Base-by-base conservation (phyloP, 2,888 invertebrate species). In the Phengaris alcon region DNA sequence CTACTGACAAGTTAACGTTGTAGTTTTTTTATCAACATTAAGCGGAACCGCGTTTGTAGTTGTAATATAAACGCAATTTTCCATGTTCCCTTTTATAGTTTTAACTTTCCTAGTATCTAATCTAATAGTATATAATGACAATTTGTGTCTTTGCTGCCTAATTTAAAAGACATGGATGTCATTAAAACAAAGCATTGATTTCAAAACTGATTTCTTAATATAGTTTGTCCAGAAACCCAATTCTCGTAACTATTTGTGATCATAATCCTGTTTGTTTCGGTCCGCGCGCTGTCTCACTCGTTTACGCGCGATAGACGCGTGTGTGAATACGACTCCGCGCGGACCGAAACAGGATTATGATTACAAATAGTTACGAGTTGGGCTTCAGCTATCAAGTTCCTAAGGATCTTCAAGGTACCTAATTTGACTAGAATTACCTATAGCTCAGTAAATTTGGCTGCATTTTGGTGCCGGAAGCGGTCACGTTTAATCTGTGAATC, bases 21-120 rank as follows among this genome's bases (percentile, higher is more conserved):
- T 73, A 74, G 35, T 68, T 77, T 79, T 79, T 79, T 79, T 78
- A 77, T 74, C 22, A 77, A 76, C 77, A 78, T 81, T 81, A 79
- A 75, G 74, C 73, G 77, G 79, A 79, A 77, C 12, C 76, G 75
- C 75, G 79, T 81, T 84, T 86, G 85, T 86, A 79, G 15, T 59
- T 82, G 81, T 79, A 84, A 82, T 80, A 78, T 82, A 86, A 87
- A 86, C 84, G 86, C 85, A 83, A 86, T 59, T 59, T 22, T 59
- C 59, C 22, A 59, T 22, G 57, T 57, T 9, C 15, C 15, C n/a
- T 15, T 57, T 9, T 57, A 15, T 57, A 22, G n/a, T 55, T 55
- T 3, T 7, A 22, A 52, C 52, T 57, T 57, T 57, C 15, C 15
- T 57, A 57, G 57, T 46, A 46, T 46, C 0, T 6, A 46, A 46